Base-by-base conservation (phyloP, 2,113 vertebrate genomes). In the Colaptes auratus region DNA sequence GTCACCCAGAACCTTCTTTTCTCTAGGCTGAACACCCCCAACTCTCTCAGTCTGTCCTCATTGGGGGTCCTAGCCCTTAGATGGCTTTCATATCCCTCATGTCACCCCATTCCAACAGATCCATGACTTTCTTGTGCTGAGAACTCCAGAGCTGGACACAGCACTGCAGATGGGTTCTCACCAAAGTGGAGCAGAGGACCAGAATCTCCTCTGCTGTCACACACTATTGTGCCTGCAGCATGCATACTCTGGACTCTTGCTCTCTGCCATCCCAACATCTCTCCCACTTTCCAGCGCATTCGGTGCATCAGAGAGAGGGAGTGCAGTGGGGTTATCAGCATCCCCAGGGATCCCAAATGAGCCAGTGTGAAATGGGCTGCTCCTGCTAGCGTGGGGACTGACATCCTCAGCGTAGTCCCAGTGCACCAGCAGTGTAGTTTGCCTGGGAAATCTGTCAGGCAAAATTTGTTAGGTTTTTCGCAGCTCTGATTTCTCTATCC, bases 401-500 rank as follows among this genome's bases (percentile, higher is more conserved):
- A 33, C 78, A 70, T 65, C 81, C 71, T 65, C 66, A 18, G 77
- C 1, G 2, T 36, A 63, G 42, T 95, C 90, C 90, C 83, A 27
- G 58, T 12, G 89, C 89, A 83, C 69, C 89, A 36, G 69, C 24
- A 52, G 79, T 60, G 83, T 15, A 46, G n/a, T 83, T 73, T 94
- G 84, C 92, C 83, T 86, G 85, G 52, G 63, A 87, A 53, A 92
- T 74, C 72, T 91, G 64, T 71, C 87, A 79, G 89, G 82, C 87
- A 83, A 84, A 56, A 80, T 92, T 89, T 82, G 82, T 88, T 71
- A 81, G 69, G 56, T 74, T 96, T 95, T 92, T 95, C 35, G 2
- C 92, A 88, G 93, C 91, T 96, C 92, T 91, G 81, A 85, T 92
- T 91, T 58, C 85, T 80, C 48, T 89, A 82, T 95, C 87, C 91